These are phyloP conservation scores for Trilocha varians DNA, from an alignment of 2,888 invertebrate genomes.

Conservation along the genomic window DNA sequence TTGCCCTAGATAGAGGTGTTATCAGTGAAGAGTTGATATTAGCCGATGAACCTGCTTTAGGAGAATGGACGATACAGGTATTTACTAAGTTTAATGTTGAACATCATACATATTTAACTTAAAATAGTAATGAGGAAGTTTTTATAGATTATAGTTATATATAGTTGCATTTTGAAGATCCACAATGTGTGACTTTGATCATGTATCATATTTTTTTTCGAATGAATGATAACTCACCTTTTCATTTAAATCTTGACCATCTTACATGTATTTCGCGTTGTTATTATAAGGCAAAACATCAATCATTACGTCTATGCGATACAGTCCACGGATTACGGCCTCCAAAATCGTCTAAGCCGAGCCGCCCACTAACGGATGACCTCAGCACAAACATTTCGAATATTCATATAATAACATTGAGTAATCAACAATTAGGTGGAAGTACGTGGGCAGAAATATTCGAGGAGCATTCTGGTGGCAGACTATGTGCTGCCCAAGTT, in stretches of 20 bases:
- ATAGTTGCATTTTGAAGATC: no score
- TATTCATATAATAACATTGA: constrained; percentile 15
- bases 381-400: constrained; percentile 19
- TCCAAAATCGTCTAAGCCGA: constrained; percentile 9
- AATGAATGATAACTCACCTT: background rate
- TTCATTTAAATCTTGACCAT: background rate
- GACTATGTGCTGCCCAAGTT: constrained; percentile 96
- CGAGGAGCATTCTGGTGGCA: constrained; percentile 85
- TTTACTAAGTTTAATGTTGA: background rate
- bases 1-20: constrained; percentile 80
- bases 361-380: constrained; percentile 20
- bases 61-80: constrained; percentile 87
- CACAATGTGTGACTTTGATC: no score
- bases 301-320: background rate
- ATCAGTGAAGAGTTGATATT: constrained; percentile 83
- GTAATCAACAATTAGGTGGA: constrained; percentile 40
- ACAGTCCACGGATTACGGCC: background rate
- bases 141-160: no score
- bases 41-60: constrained; percentile 87
- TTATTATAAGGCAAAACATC: background rate
- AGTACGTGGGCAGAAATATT: constrained; percentile 72
- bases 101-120: no score
- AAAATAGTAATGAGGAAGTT: no score
- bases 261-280: background rate
- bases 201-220: no score